A percentile compares a stretch with the other conserved stretches of the same genome.
phyloP scores from a whole-genome alignment of 30 jellyfish, hydroid and myxozoan species.

The Hydra vulgaris region DNA sequence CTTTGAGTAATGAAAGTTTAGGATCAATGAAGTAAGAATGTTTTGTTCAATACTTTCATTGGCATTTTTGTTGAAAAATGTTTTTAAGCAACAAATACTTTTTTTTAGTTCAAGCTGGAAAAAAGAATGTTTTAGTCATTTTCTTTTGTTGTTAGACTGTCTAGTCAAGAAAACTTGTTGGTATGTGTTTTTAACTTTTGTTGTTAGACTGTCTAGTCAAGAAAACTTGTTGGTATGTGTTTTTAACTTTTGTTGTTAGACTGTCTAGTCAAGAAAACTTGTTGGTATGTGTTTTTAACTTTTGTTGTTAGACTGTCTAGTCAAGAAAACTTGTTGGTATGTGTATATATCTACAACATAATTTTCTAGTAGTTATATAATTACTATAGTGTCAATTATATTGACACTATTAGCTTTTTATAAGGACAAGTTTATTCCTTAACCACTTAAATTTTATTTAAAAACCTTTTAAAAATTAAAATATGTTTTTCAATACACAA shows the following conservation, averaged over 20 bases:
- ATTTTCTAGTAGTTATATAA: too few relatives aligned
- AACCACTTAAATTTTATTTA: too few relatives aligned
- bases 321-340: conserved; percentile 44
- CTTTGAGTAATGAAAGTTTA: conserved; percentile 53
- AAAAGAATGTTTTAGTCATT: conserved; percentile 43
- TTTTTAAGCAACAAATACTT: neutral
- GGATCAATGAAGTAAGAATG: conserved; percentile 50
- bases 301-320: conserved; percentile 45
- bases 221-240: conserved; percentile 37
- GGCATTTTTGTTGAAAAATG: neutral
- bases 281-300: neutral
- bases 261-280: conserved; percentile 66
- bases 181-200: conserved; percentile 37
- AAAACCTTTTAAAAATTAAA: too few relatives aligned
- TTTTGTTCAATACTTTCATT: neutral
- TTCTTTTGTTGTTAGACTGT: conserved; percentile 50
- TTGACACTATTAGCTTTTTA: too few relatives aligned
- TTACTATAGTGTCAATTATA: too few relatives aligned
- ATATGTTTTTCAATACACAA: too few relatives aligned
- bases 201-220: conserved; percentile 52
- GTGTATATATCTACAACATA: neutral
- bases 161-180: conserved; percentile 51
- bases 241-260: conserved; percentile 8
- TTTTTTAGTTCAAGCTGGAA: conserved; percentile 71
- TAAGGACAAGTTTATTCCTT: too few relatives aligned